Conservation (phyloP, 2,888 invertebrate species). For the Apotomis betuletana region DNA sequence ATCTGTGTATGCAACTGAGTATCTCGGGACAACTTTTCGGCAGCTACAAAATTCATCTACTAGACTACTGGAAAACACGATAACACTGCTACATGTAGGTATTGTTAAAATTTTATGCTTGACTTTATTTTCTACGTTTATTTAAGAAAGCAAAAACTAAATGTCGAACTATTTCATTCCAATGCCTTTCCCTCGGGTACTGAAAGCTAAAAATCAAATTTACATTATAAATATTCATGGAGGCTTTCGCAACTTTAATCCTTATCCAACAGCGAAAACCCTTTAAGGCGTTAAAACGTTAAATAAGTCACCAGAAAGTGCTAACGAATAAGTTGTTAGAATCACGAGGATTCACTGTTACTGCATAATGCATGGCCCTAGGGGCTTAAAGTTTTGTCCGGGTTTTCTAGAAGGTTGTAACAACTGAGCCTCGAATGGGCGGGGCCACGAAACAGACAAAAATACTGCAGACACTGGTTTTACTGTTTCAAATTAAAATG, state of each 20-base stretch:
- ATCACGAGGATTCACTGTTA: conserved; percentile 27
- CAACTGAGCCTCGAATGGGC: background rate
- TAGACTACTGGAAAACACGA: too few relatives aligned
- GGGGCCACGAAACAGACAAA: background rate
- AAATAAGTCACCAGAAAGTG: conserved; percentile 21
- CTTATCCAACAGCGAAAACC: conserved; percentile 6
- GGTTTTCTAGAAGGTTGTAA: conserved; percentile 17
- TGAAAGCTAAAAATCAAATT: conserved; percentile 4
- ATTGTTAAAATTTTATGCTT: too few relatives aligned
- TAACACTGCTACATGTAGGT: too few relatives aligned
- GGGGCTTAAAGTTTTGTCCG: conserved; percentile 22
- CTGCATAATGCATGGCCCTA: conserved; percentile 32
- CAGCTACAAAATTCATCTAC: too few relatives aligned
- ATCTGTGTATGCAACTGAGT: too few relatives aligned
- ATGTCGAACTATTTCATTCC: background rate
- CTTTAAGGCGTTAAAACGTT: conserved; percentile 20
- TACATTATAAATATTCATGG: conserved; percentile 7
- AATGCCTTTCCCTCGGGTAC: background rate
- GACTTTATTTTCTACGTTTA: background rate
- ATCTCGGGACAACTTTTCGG: too few relatives aligned
- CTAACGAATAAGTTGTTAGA: conserved; percentile 31
- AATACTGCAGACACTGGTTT: background rate
- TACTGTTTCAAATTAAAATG: background rate
- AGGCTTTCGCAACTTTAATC: conserved; percentile 8
- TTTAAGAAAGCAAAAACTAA: background rate